Evolutionary conservation across 1,140 invertebrate species (phyloP), one percentile per base, ranked within the genome.

Genomic region (Archegozetes longisetosus): DNA sequence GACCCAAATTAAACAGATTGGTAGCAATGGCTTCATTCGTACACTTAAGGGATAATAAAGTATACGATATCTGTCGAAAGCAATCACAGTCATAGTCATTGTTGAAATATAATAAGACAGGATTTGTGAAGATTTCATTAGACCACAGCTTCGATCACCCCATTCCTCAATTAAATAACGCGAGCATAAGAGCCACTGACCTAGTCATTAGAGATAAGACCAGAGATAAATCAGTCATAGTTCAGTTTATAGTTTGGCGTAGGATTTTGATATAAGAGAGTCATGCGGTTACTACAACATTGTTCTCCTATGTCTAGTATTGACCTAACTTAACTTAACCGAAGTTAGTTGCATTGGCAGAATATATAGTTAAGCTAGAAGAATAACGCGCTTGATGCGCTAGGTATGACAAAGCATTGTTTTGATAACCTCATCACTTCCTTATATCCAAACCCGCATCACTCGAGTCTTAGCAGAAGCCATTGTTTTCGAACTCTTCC

Each of bases 11-110:
- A 70, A 27, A 1, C 67, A 61, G 0, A 78, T 70, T 4, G 76
- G 66, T 3, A 69, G 62, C 22, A 70, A 48, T 49, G 68, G 69
- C 27, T 68, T 68, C 60, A 78, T 69, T 14, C 76, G 64, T 9
- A 69, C 71, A 25, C 68, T 70, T 22, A 78, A 64, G 1, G 77
- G 77, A 53, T 76, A 71, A 20, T 75, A 66, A 23, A 78, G 72
- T 17, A 77, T 73, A 52, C 66, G 65, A 60, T 76, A 75, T 25
- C 77, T 64, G 64, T 79, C 77, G 1, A 78, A 29, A 0, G 78
- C 77, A 54, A 78, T 79, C 13, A 70, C 72, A 4, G 73, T 73
- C 65, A 78, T 72, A 3, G 77, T 78, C 52, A 78, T 73, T 0
- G 77, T 77, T 0, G 76, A 78, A 9, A 77, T 76, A 64, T 77